Base-by-base conservation (phyloP, 2,888 invertebrate genomes). In the Petrophora chlorosata region DNA sequence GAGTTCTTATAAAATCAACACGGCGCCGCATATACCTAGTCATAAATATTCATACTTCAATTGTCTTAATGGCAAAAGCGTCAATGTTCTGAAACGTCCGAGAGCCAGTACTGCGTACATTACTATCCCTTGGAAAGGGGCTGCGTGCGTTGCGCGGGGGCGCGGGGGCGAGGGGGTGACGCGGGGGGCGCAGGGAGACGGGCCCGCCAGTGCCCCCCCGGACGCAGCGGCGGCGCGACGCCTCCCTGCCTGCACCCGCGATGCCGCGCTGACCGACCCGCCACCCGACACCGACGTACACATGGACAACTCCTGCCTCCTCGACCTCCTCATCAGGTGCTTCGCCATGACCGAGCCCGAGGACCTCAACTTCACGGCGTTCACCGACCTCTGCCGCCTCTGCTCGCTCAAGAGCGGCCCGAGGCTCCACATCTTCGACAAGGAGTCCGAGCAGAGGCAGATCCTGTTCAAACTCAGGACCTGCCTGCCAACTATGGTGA, bases 371-470 rank as follows among this genome's bases (percentile, higher is more conserved):
- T 92, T 92, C 82, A 91, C 91, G 69, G 92, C 92, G 74, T 94
- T 94, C 82, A 91, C 93, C 59, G 94, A 94, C 87, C 90, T 94
- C 65, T 94, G 94, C 79, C 91, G 94, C 74, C 90, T 94, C 61
- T 94, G 94, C 79, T 93, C 94, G 64, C 86, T 94, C 65, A 94
- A 93, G 82, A 92, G 92, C 73, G 94, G 92, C 58, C 93, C 93
- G 63, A 90, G 94, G 77, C 90, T 94, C 64, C 93, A 94, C 76
- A 92, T 94, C 73, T 94, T 94, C 77, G 94, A 94, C 73, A 93
- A 94, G 76, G 93, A 94, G 76, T 92, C 94, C 40, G 94, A 94
- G 75, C 94, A 94, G 76, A 87, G 94, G 63, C 94, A 94, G 82
- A 86, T 94, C 61, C 86, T 94, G 48, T 93, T 93, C 76, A 94